phyloP scores from a whole-genome alignment of 1,140 invertebrate genomes.

The Laupala kohalensis region DNA sequence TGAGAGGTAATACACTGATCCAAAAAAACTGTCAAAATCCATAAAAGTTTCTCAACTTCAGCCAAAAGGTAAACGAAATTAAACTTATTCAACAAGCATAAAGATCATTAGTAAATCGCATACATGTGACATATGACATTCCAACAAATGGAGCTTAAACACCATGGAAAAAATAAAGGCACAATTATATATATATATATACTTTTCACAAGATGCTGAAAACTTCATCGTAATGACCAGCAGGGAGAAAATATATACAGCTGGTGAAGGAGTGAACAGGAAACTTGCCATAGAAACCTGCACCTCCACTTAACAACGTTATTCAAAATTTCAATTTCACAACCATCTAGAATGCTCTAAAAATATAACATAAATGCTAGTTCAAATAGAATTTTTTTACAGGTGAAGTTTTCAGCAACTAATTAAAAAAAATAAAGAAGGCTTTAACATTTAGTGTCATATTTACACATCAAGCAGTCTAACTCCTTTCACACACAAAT shows the following conservation, averaged over 20 bases:
- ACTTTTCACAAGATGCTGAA: conserved; percentile 4
- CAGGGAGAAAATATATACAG: not conserved
- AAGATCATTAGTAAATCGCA: not conserved
- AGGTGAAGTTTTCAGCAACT: conserved; percentile 14
- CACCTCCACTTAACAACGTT: not conserved
- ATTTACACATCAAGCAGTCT: conserved; percentile 15
- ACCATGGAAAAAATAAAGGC: conserved; percentile 11
- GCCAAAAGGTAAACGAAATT: not conserved
- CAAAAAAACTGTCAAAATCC: not conserved
- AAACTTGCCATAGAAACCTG: not conserved
- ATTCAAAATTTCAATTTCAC: conserved; percentile 8
- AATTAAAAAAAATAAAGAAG: conserved; percentile 10
- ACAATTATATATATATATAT: conserved; percentile 6
- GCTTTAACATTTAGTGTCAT: conserved; percentile 11
- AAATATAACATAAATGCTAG: not conserved
- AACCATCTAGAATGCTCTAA: not conserved
- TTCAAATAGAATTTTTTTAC: not conserved
- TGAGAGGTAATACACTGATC: not conserved
- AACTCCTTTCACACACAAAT: conserved; percentile 13
- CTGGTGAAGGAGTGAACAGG: not conserved
- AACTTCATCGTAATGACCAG: conserved; percentile 1
- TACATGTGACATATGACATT: conserved; percentile 10
- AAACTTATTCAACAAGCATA: not conserved
- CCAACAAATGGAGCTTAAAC: conserved; percentile 7
- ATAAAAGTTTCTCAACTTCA: not conserved